Evolutionary conservation across 2,888 invertebrate genomes (phyloP).

Genomic region (Pediacus dermestoides): DNA sequence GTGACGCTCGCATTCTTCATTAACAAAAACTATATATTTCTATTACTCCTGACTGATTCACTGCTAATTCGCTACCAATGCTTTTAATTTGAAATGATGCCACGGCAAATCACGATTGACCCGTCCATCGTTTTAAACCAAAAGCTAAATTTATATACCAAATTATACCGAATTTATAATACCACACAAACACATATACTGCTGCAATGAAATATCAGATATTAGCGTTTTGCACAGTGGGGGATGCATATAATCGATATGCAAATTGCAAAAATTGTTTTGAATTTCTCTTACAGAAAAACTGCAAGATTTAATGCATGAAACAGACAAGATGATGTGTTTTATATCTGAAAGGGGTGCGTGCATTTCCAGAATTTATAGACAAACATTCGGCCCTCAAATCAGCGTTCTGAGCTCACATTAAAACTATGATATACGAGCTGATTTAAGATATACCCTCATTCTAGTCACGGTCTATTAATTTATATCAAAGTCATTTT

Average conservation of each 20-base stretch:
- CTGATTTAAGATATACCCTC: constrained; percentile 51
- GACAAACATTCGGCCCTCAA: constrained; percentile 46
- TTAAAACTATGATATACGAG: constrained; percentile 52
- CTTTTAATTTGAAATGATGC: constrained; percentile 39
- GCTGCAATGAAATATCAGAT: no score
- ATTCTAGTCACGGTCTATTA: constrained; percentile 51
- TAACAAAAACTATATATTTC: constrained; percentile 51
- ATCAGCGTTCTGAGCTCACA: constrained; percentile 47
- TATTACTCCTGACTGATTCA: constrained; percentile 44
- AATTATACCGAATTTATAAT: no score
- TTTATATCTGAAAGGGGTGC: constrained; percentile 41
- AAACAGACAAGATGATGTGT: no score
- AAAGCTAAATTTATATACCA: constrained; percentile 20
- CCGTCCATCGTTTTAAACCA: constrained; percentile 17
- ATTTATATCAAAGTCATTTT: constrained; percentile 53
- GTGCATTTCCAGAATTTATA: constrained; percentile 49
- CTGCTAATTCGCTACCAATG: constrained; percentile 29
- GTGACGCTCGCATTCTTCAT: constrained; percentile 48
- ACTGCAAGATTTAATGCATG: no score
- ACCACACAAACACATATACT: no score
- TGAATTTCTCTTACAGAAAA: no score
- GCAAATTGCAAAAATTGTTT: no score
- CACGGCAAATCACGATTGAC: constrained; percentile 22
- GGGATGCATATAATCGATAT: no score
- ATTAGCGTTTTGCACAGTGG: no score